Percentiles rank a stretch among this genome's conserved stretches.
Evolutionary conservation across 2,888 invertebrate species (phyloP).

Genomic region (Acrobasis repandana): DNA sequence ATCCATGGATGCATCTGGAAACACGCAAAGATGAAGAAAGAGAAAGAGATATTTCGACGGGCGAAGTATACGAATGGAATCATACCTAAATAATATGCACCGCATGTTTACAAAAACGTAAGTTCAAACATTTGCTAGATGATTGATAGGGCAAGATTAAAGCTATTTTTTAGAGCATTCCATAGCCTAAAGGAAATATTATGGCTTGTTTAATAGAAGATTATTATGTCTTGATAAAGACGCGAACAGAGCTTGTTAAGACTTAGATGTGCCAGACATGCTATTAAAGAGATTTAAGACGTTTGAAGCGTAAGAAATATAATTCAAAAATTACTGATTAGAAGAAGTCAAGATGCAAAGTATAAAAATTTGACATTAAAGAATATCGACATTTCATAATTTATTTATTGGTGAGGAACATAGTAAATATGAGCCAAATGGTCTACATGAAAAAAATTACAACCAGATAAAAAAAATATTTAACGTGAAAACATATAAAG

Average conservation of each 20-base stretch:
- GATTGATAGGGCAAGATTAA: constrained; percentile 1
- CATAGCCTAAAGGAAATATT: neutral
- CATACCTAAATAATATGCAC: neutral
- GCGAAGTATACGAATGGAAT: neutral
- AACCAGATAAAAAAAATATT: too few relatives aligned
- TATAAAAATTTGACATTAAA: too few relatives aligned
- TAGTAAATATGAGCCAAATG: too few relatives aligned
- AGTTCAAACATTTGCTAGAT: neutral
- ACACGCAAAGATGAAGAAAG: too few relatives aligned
- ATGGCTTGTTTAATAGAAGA: constrained; percentile 1
- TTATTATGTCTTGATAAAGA: neutral
- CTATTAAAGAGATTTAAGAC: too few relatives aligned
- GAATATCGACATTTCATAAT: too few relatives aligned
- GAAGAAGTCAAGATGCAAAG: too few relatives aligned
- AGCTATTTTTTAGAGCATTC: neutral
- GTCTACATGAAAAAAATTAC: too few relatives aligned
- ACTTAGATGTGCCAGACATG: too few relatives aligned
- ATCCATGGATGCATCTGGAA: too few relatives aligned
- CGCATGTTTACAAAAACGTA: neutral
- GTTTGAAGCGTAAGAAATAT: neutral
- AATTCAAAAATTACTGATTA: neutral
- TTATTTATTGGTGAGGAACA: too few relatives aligned
- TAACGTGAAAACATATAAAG: too few relatives aligned
- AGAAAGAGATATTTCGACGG: neutral
- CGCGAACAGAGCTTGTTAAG: neutral